These are phyloP conservation scores for Sceliomorpha sp. DNA, from an alignment of 2,888 invertebrate genomes.

Conservation along the genomic window DNA sequence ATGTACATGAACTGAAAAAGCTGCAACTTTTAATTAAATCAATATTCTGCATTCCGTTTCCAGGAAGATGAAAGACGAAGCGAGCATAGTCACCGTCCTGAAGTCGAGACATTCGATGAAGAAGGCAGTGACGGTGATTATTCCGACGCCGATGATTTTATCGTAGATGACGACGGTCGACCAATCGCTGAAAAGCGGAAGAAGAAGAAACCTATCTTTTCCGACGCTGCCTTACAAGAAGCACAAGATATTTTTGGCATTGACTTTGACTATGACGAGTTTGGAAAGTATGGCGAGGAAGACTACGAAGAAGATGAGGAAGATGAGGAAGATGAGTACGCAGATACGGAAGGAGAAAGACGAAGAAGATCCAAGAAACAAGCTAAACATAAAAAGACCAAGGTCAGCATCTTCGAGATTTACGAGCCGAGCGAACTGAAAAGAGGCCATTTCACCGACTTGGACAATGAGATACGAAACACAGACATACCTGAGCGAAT, in stretches of 20 bases:
- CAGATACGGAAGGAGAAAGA: slow-evolving; percentile 84
- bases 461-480: slow-evolving; percentile 94
- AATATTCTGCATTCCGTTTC: slow-evolving; percentile 4
- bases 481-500: slow-evolving; percentile 95
- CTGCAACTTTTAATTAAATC: background rate
- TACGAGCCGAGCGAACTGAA: slow-evolving; percentile 99
- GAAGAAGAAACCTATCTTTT: slow-evolving; percentile 90
- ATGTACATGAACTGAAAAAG: background rate
- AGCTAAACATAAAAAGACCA: slow-evolving; percentile 88
- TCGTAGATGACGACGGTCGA: slow-evolving; percentile 96
- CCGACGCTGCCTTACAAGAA: slow-evolving; percentile 95
- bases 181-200: slow-evolving; percentile 91
- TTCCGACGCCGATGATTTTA: slow-evolving; percentile 97
- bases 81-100: slow-evolving; percentile 85
- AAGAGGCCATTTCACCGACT: slow-evolving; percentile 96
- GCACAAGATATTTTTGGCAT: slow-evolving; percentile 99
- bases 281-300: slow-evolving; percentile 92
- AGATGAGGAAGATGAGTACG: slow-evolving; percentile 89
- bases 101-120: slow-evolving; percentile 85
- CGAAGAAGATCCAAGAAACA: slow-evolving; percentile 88
- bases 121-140: slow-evolving; percentile 89
- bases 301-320: slow-evolving; percentile 92
- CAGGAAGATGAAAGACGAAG: slow-evolving; percentile 91
- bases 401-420: slow-evolving; percentile 94
- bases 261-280: slow-evolving; percentile 97